Base-by-base conservation (phyloP, 2,888 invertebrate genomes). In the Cerastis leucographa region DNA sequence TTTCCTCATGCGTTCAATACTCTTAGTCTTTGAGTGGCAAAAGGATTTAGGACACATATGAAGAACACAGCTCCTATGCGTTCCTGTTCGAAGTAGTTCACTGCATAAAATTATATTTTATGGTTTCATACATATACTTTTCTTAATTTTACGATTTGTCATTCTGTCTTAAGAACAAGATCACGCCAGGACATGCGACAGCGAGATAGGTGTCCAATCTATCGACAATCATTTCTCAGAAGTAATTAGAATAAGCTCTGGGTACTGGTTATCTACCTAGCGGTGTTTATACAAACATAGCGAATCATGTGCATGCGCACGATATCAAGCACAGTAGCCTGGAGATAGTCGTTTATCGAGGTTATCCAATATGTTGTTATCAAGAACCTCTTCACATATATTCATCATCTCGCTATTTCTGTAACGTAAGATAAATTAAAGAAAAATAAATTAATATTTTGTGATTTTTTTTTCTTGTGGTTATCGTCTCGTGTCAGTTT, bases 401-500 rank as follows among this genome's bases (percentile, higher is more conserved):
- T 85, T 85, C 82, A 82, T 84, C 83, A 79, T 78, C 89, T 91
- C 79, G 81, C 88, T 90, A 88, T 90, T 90, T 91, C 88, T 86
- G 89, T 90, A 84, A 88, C 89, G 81, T 64, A 85, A 87, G 92
- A 94, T 94, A 93, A 92, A 90, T 90, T 85, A 85, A 91, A 89
- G 87, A 92, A 93, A 91, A 91, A 90, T 89, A 90, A 88, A 90
- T 82, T 89, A 87, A 90, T 78, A 90, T 89, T 90, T 90, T 89
- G 91, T 92, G 91, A 91, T 92, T 93, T 93, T 92, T 92, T 93
- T 93, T 91, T 90, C 87, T 89, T 79, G 78, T 89, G 84, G 78
- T 92, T 95, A 95, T 96, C 94, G 40, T 12, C 11, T 54, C 82
- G 71, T 81, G 79, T 46, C 84, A 90, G 95, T 94, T 96, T 96